Conservation (phyloP, 1,140 invertebrate genomes). For the Teleogryllus occipitalis region DNA sequence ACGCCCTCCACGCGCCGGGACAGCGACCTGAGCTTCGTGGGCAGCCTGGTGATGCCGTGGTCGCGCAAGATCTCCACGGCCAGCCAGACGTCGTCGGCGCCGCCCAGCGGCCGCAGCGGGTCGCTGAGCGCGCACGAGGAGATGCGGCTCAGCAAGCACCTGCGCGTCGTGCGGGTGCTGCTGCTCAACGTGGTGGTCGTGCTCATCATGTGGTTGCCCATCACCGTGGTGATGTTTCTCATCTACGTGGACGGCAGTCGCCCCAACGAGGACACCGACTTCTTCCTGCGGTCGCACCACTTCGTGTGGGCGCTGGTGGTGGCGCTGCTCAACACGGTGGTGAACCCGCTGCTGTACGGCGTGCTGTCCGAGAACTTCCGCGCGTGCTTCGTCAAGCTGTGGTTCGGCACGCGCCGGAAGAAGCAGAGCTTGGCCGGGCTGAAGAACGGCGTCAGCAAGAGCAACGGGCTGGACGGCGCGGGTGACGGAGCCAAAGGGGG, state of each 20-base stretch:
- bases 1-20: slow-evolving; percentile 33
- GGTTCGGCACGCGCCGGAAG: slow-evolving; percentile 24
- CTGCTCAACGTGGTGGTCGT: slow-evolving; percentile 49
- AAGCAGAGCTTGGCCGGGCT: not conserved
- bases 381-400: slow-evolving; percentile 41
- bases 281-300: slow-evolving; percentile 43
- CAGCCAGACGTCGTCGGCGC: not conserved
- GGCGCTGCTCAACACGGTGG: slow-evolving; percentile 60
- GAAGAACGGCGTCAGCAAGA: not conserved
- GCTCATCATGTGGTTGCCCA: slow-evolving; percentile 51
- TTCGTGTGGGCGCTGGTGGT: slow-evolving; percentile 49
- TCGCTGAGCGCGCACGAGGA: slow-evolving; percentile 45
- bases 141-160: slow-evolving; percentile 44
- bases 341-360: slow-evolving; percentile 72
- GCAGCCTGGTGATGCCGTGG: slow-evolving; percentile 40
- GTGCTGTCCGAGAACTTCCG: slow-evolving; percentile 69
- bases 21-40: slow-evolving; percentile 42
- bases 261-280: slow-evolving; percentile 38
- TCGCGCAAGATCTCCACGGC: slow-evolving; percentile 27
- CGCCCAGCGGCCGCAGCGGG: slow-evolving; percentile 32
- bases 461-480: not conserved
- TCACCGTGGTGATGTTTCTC: slow-evolving; percentile 45
- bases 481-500: not conserved
- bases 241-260: slow-evolving; percentile 48
- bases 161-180: slow-evolving; percentile 45